phyloP scores from a whole-genome alignment of 2,888 invertebrate genomes.

The Carterocephalus palaemon region DNA sequence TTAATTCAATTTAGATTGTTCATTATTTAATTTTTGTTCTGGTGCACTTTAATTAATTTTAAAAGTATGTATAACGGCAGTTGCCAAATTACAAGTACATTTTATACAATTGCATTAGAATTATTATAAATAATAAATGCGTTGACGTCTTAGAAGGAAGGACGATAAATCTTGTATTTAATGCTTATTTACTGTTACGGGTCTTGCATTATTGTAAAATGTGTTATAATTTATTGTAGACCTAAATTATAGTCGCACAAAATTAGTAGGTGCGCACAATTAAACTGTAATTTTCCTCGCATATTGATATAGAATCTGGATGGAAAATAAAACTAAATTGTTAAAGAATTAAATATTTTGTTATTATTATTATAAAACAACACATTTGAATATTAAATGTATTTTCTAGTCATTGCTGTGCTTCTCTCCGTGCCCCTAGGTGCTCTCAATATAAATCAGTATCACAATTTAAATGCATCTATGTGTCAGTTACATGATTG shows the following conservation, averaged over 20 bases:
- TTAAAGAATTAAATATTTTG: constrained; percentile 72
- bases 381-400: constrained; percentile 63
- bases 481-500: too few species aligned
- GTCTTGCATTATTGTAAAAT: constrained; percentile 1
- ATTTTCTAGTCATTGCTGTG: constrained; percentile 73
- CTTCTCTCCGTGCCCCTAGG: constrained; percentile 30
- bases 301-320: not conserved
- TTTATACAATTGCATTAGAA: not conserved
- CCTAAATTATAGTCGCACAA: constrained; percentile 3
- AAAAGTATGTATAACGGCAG: not conserved
- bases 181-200: constrained; percentile 12
- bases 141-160: not conserved
- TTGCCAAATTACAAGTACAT: not conserved
- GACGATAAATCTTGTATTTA: too few species aligned
- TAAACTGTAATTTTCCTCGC: not conserved
- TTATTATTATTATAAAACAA: constrained; percentile 76
- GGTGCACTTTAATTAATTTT: too few species aligned
- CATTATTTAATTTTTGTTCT: not conserved
- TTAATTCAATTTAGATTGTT: not conserved
- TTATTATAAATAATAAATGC: constrained; percentile 1
- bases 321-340: constrained; percentile 60
- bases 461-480: constrained; percentile 35
- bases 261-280: not conserved
- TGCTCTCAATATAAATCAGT: constrained; percentile 18
- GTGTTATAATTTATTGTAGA: not conserved